phyloP scores from a whole-genome alignment of 2,888 invertebrate genomes.

The Pherbina coryleti region DNA sequence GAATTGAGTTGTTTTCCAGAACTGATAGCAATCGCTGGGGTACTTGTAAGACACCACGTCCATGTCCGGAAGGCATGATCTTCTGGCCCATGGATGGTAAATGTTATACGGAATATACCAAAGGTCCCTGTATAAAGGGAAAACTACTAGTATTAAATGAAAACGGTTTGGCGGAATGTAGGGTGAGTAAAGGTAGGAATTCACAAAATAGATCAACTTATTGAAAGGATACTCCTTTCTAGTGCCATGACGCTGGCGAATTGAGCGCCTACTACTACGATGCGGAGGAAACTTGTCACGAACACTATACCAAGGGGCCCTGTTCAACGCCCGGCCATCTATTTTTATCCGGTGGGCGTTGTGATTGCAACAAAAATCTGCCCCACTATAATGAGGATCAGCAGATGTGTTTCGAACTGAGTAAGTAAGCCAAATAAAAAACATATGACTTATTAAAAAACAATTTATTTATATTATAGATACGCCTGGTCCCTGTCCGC shows the following conservation, averaged over 20 bases:
- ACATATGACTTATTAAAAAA: background rate
- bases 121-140: slow-evolving; percentile 84
- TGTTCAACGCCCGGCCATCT: slow-evolving; percentile 82
- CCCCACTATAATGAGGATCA: slow-evolving; percentile 82
- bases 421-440: slow-evolving; percentile 64
- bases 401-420: slow-evolving; percentile 81
- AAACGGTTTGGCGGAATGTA: slow-evolving; percentile 78
- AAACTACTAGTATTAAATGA: slow-evolving; percentile 75
- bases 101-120: slow-evolving; percentile 79
- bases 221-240: background rate
- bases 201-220: background rate
- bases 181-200: slow-evolving; percentile 63
- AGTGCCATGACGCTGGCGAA: slow-evolving; percentile 73
- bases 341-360: slow-evolving; percentile 79
- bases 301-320: slow-evolving; percentile 84
- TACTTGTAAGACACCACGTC: slow-evolving; percentile 77
- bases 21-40: slow-evolving; percentile 74
- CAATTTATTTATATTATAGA: slow-evolving; percentile 69
- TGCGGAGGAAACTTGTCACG: slow-evolving; percentile 79
- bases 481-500: slow-evolving; percentile 80
- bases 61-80: slow-evolving; percentile 76
- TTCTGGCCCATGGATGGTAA: slow-evolving; percentile 84
- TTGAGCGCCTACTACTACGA: slow-evolving; percentile 74
- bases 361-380: slow-evolving; percentile 79
- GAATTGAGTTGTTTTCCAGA: slow-evolving; percentile 42